A percentile compares a stretch with the other conserved stretches of the same genome.
Evolutionary conservation across 2,797 vertebrate genomes (phyloP).

Genomic region (Perodicticus potto): DNA sequence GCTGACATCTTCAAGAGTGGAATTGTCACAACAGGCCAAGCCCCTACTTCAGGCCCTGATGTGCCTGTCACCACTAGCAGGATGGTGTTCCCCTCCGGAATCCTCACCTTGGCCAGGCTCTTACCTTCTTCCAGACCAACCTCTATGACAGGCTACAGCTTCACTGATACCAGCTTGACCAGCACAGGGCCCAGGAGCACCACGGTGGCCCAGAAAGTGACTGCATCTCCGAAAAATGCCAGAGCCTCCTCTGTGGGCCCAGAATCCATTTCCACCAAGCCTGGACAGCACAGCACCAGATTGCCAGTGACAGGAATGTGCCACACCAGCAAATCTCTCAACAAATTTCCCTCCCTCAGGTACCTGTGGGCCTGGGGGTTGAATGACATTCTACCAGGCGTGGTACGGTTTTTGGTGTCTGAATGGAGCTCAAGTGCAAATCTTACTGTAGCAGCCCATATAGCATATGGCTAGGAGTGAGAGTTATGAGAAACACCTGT

Average conservation of each 20-base stretch:
- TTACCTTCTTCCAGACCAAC: not conserved
- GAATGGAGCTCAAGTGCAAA: not conserved
- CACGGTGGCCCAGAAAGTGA: not conserved
- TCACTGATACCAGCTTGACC: not conserved
- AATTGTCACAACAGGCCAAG: not conserved
- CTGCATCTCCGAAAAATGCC: not conserved
- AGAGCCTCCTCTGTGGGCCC: not conserved
- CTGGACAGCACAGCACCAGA: not conserved
- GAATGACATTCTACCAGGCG: not conserved
- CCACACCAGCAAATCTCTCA: constrained; percentile 3
- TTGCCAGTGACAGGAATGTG: not conserved
- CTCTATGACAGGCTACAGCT: not conserved
- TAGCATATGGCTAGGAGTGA: too few relatives aligned
- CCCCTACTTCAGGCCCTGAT: not conserved
- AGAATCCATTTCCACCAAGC: not conserved
- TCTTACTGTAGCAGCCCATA: too few relatives aligned
- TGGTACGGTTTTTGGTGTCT: not conserved
- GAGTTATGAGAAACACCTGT: too few relatives aligned
- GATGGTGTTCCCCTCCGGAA: constrained; percentile 28
- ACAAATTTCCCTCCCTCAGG: constrained; percentile 70
- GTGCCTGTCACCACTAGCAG: not conserved
- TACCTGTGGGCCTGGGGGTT: not conserved
- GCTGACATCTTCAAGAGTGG: not conserved
- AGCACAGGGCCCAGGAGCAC: not conserved
- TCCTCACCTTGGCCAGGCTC: constrained; percentile 35